phyloP scores from a whole-genome alignment of 2,888 invertebrate species.

The Cheilosia variabilis region DNA sequence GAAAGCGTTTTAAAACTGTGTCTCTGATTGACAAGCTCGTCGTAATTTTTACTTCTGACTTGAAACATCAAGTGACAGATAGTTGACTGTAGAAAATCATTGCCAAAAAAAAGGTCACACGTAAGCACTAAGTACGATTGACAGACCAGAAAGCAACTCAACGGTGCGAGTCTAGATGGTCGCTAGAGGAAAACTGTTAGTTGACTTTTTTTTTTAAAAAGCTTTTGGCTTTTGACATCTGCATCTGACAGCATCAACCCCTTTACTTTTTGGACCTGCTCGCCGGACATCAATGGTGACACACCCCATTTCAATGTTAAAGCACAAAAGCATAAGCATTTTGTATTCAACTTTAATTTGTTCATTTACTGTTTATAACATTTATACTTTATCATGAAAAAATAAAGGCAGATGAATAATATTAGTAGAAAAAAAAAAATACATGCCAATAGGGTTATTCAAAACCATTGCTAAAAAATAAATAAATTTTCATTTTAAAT shows the following conservation, averaged over 20 bases:
- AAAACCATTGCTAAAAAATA: conserved; percentile 44
- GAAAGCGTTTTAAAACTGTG: no score
- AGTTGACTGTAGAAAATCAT: no score
- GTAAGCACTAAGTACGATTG: no score
- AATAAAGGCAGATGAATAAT: background rate
- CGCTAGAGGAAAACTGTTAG: no score
- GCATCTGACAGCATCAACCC: background rate
- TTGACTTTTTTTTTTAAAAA: no score
- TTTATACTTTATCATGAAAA: conserved; percentile 18
- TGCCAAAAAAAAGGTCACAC: no score
- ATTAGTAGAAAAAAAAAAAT: conserved; percentile 19
- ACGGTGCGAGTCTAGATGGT: no score
- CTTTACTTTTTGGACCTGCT: background rate
- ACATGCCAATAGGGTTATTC: conserved; percentile 42
- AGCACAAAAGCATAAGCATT: conserved; percentile 14
- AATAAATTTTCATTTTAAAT: conserved; percentile 40
- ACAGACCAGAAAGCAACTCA: no score
- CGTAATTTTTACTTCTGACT: no score
- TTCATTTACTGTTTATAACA: conserved; percentile 46
- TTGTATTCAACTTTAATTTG: conserved; percentile 34
- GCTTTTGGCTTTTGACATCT: no score
- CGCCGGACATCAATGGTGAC: background rate
- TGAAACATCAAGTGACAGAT: no score
- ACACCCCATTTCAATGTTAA: conserved; percentile 2
- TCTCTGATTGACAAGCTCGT: no score